Evolutionary conservation across 1,140 invertebrate species (phyloP).

Genomic region (Trichonephila clavipes): DNA sequence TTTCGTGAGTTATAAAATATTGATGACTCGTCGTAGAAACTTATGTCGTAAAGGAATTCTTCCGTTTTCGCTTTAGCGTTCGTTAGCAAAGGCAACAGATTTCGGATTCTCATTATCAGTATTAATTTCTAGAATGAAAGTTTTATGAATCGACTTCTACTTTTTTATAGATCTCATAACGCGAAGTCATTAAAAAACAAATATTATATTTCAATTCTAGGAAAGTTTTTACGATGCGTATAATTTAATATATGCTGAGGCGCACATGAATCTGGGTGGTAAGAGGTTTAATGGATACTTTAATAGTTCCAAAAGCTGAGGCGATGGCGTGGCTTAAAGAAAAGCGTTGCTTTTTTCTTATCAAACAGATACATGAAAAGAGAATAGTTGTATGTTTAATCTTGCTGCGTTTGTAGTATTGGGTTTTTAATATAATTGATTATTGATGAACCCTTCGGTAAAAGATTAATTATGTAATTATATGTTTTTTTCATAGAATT

Average conservation of each 20-base stretch:
- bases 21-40: slow-evolving; percentile 51
- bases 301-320: slow-evolving; percentile 9
- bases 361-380: background rate
- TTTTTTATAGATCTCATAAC: slow-evolving; percentile 37
- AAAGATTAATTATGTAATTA: too few relatives aligned
- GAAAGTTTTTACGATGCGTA: slow-evolving; percentile 33
- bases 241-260: slow-evolving; percentile 30
- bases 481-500: too few relatives aligned
- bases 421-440: too few relatives aligned
- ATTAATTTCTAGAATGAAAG: slow-evolving; percentile 40
- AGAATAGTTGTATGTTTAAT: background rate
- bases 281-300: slow-evolving; percentile 22
- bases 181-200: slow-evolving; percentile 21
- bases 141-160: slow-evolving; percentile 23
- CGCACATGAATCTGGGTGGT: background rate
- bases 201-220: slow-evolving; percentile 30
- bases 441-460: too few relatives aligned
- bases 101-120: slow-evolving; percentile 29
- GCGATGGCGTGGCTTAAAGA: background rate
- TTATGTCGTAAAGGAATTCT: slow-evolving; percentile 49
- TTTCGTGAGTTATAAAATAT: slow-evolving; percentile 69
- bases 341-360: background rate
- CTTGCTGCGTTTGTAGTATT: too few relatives aligned
- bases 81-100: slow-evolving; percentile 6
- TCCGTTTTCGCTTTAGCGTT: slow-evolving; percentile 5